phyloP scores from a whole-genome alignment of 2,113 vertebrate species.

The Balaeniceps rex region DNA sequence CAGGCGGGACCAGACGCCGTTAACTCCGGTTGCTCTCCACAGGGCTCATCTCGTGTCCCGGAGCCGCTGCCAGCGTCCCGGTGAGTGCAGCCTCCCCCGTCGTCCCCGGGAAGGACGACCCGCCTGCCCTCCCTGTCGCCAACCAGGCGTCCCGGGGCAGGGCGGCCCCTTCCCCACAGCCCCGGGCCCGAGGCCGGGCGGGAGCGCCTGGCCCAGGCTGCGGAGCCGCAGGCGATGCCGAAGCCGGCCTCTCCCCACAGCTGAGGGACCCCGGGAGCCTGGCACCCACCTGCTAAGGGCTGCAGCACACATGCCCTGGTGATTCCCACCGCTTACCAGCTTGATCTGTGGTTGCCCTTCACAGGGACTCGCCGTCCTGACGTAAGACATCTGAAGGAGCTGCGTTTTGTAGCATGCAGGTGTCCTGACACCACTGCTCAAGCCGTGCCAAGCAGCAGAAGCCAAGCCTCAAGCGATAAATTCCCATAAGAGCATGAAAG shows the following conservation, averaged over 20 bases:
- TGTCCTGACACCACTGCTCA: neutral
- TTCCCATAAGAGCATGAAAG: neutral
- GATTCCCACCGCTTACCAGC: neutral
- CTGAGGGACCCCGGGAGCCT: neutral
- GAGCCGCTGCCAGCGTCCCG: neutral
- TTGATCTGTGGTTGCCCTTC: rapidly evolving
- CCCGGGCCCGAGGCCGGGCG: too few relatives aligned
- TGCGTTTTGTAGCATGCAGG: rapidly evolving
- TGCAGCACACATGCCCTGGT: neutral
- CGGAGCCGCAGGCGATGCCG: too few relatives aligned
- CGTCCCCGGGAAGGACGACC: neutral
- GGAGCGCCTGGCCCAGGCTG: neutral
- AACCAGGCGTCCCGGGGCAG: neutral
- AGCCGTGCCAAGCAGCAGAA: neutral
- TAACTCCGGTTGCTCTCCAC: neutral
- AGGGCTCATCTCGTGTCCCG: neutral
- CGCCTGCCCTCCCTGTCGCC: neutral
- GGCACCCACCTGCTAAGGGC: neutral
- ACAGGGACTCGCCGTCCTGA: rapidly evolving
- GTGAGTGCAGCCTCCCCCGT: neutral
- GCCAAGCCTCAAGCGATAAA: neutral
- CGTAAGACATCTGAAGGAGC: neutral
- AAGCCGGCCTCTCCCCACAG: neutral
- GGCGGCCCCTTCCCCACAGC: neutral
- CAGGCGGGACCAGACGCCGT: neutral